Percentiles rank a stretch among this genome's conserved stretches.
These are phyloP conservation scores for Thalpophila matura DNA, from an alignment of 2,888 invertebrate species.

Conservation along the genomic window DNA sequence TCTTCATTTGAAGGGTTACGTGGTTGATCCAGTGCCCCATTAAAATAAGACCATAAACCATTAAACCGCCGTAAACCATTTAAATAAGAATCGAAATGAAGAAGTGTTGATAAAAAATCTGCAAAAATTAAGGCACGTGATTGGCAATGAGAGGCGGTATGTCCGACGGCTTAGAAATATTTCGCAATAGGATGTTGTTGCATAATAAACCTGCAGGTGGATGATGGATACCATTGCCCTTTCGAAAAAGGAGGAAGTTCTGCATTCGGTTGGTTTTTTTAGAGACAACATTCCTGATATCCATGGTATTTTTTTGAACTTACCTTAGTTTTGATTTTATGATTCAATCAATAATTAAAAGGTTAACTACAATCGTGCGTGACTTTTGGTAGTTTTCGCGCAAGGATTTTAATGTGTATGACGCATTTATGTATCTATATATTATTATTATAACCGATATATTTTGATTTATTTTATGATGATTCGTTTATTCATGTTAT, in stretches of 20 bases:
- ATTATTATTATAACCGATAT: not conserved
- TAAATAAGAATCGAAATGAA: too few species aligned
- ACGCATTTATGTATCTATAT: conserved; percentile 19
- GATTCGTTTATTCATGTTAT: conserved; percentile 10
- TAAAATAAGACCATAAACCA: too few species aligned
- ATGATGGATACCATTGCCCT: not conserved
- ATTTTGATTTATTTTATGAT: conserved; percentile 10
- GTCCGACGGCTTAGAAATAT: not conserved
- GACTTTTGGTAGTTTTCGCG: conserved; percentile 20
- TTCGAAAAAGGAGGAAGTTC: too few species aligned
- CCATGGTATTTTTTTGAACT: conserved; percentile 4
- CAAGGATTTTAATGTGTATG: conserved; percentile 15
- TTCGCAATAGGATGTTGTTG: not conserved
- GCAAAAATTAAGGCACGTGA: not conserved
- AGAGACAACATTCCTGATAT: not conserved
- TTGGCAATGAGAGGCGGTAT: not conserved
- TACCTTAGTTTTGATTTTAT: conserved; percentile 15
- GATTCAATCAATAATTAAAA: conserved; percentile 17
- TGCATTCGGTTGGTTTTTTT: too few species aligned
- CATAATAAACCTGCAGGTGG: not conserved
- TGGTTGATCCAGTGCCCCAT: too few species aligned
- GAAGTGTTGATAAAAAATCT: not conserved
- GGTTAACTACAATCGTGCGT: conserved; percentile 1
- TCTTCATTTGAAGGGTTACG: not conserved
- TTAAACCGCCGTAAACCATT: too few species aligned